Conservation (phyloP, 1,140 invertebrate species). For the Oreohelix idahoensis region DNA sequence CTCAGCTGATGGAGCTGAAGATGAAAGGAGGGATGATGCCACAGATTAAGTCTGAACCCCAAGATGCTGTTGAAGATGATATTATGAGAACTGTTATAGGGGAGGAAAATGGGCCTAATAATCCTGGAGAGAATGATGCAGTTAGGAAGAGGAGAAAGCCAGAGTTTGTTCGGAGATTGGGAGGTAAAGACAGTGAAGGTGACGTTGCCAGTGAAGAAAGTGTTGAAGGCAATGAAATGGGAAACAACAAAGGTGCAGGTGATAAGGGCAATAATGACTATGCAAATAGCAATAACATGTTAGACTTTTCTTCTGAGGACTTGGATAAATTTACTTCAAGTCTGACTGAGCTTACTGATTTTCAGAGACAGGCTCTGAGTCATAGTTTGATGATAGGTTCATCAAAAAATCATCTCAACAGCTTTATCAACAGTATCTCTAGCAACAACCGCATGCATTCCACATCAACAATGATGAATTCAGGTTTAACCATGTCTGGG, state of each 20-base stretch:
- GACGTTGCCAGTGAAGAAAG: not conserved
- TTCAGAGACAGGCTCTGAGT: not conserved
- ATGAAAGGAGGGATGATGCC: not conserved
- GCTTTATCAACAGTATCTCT: not conserved
- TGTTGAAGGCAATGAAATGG: not conserved
- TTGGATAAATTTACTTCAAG: conserved; percentile 21
- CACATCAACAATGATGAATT: not conserved
- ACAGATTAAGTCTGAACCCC: conserved; percentile 11
- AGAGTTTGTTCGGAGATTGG: conserved; percentile 39
- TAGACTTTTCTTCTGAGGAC: conserved; percentile 18
- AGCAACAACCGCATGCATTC: not conserved
- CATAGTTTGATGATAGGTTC: conserved; percentile 7
- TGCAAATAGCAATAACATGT: conserved; percentile 2
- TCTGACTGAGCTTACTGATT: conserved; percentile 2
- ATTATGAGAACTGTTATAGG: not conserved
- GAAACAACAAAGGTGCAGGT: not conserved
- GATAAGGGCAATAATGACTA: not conserved
- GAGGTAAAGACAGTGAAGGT: not conserved
- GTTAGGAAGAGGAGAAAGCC: conserved; percentile 40
- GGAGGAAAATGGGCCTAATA: not conserved
- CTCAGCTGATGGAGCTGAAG: conserved; percentile 9
- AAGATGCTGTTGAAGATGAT: not conserved
- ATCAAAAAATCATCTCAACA: not conserved
- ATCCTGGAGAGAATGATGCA: not conserved
- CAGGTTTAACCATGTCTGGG: conserved; percentile 25